Evolutionary conservation across 2,797 vertebrate genomes (phyloP).

Genomic region (Lutjanus argentimaculatus): DNA sequence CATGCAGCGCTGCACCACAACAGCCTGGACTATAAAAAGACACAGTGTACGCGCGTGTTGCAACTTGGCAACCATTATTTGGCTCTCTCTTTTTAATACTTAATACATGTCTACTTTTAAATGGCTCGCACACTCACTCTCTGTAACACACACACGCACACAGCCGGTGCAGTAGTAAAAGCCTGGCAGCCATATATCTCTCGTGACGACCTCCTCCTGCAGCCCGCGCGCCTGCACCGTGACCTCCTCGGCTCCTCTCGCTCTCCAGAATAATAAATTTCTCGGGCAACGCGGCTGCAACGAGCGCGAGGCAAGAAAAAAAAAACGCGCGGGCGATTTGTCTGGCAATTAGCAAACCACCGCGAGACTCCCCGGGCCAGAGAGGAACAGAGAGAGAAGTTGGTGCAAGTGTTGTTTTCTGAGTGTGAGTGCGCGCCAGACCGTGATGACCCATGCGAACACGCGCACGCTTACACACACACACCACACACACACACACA

Average conservation of each 20-base stretch:
- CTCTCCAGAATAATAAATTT: conserved; percentile 85
- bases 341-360: conserved; percentile 86
- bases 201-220: conserved; percentile 78
- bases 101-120: conserved; percentile 79
- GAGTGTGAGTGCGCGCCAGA: conserved; percentile 3
- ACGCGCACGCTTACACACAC: neutral
- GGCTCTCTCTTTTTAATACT: conserved; percentile 73
- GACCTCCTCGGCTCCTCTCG: conserved; percentile 81
- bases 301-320: conserved; percentile 28
- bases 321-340: conserved; percentile 76
- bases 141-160: conserved; percentile 5
- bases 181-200: conserved; percentile 84
- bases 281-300: conserved; percentile 65
- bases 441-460: neutral
- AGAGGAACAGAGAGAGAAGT: conserved; percentile 16
- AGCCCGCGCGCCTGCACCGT: conserved; percentile 72
- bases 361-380: conserved; percentile 72
- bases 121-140: conserved; percentile 38
- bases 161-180: conserved; percentile 51
- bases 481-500: neutral
- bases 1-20: neutral
- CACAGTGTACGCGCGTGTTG: conserved; percentile 9
- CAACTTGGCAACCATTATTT: conserved; percentile 70
- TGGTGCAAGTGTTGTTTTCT: conserved; percentile 15
- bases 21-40: conserved; percentile 14